Evolutionary conservation across 2,797 vertebrate species (phyloP).

Genomic region (Pteronotus mesoamericanus): DNA sequence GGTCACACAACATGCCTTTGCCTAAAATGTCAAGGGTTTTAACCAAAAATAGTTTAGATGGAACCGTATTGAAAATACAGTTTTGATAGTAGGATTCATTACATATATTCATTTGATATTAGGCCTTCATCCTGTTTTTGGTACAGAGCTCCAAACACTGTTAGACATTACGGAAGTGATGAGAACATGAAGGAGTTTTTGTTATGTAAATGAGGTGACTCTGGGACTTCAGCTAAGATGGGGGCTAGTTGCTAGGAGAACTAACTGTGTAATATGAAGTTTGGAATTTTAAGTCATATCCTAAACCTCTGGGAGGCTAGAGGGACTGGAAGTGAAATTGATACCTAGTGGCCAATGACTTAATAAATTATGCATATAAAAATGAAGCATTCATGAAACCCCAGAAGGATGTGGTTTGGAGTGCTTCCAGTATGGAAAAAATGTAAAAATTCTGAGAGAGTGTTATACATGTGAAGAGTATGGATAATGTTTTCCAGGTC

Average conservation of each 20-base stretch:
- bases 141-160: neutral
- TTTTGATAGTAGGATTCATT: neutral
- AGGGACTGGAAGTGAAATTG: neutral
- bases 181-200: neutral
- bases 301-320: too few relatives aligned
- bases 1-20: neutral
- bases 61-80: neutral
- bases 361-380: neutral
- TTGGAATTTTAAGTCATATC: neutral
- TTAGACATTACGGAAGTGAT: neutral
- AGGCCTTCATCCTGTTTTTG: neutral
- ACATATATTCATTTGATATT: neutral
- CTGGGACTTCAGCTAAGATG: neutral
- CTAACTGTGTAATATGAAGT: neutral
- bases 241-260: neutral
- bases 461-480: neutral
- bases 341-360: neutral
- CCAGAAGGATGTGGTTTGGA: neutral
- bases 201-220: neutral
- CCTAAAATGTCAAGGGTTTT: neutral
- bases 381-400: neutral
- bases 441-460: neutral
- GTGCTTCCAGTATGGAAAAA: neutral
- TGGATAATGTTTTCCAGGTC: neutral
- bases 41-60: neutral